Conservation (phyloP, 2,113 vertebrate genomes). For the Tragulus kanchil region DNA sequence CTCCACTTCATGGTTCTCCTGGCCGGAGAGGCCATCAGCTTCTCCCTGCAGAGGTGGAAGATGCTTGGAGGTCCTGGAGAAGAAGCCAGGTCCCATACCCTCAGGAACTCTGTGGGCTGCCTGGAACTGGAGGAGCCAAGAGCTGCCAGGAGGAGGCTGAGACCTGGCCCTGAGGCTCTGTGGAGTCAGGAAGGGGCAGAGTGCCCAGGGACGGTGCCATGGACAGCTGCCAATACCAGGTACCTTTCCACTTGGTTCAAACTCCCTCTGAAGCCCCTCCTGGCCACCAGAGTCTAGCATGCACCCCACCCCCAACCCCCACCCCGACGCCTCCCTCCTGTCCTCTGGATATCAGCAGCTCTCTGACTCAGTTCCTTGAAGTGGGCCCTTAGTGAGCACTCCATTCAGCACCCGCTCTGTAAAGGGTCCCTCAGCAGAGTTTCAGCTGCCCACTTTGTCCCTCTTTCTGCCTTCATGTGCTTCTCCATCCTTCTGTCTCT, state of each 20-base stretch:
- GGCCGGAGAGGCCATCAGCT: not conserved
- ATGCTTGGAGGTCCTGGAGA: not conserved
- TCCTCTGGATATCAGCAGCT: not conserved
- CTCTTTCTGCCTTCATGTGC: not conserved
- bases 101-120: not conserved
- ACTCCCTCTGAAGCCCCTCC: not conserved
- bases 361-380: not conserved
- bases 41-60: not conserved
- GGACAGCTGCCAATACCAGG: not conserved
- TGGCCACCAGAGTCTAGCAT: not conserved
- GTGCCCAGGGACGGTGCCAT: not conserved
- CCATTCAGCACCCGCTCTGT: not conserved
- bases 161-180: not conserved
- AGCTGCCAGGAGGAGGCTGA: not conserved
- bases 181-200: not conserved
- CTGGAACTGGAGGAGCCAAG: not conserved
- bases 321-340: not conserved
- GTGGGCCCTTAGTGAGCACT: not conserved
- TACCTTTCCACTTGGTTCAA: not conserved
- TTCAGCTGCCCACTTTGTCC: not conserved
- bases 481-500: not conserved
- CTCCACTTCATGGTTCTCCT: not conserved
- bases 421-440: not conserved
- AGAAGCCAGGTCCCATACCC: not conserved
- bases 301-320: accelerated